Evolutionary conservation across 2,797 vertebrate species (phyloP).

Genomic region (Manis javanica): DNA sequence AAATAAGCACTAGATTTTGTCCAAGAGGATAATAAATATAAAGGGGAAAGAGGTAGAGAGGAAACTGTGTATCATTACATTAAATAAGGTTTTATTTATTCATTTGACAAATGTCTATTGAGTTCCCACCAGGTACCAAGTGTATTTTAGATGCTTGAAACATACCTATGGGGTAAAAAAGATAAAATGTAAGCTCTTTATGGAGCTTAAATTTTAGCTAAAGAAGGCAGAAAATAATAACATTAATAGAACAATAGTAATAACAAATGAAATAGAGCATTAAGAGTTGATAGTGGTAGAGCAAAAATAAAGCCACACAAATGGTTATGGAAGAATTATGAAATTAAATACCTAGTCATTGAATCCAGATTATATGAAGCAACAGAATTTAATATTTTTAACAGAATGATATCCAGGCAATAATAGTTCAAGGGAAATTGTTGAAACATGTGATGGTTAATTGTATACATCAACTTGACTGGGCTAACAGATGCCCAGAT

Average conservation of each 20-base stretch:
- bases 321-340: not conserved
- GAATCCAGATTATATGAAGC: not conserved
- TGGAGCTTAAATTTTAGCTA: not conserved
- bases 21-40: not conserved
- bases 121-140: not conserved
- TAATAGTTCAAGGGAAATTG: not conserved
- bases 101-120: not conserved
- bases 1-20: not conserved
- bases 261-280: not conserved
- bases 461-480: not conserved
- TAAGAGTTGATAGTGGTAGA: not conserved
- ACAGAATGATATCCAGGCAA: not conserved
- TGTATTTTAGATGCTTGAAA: constrained; percentile 11
- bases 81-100: not conserved
- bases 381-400: not conserved
- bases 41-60: not conserved
- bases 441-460: not conserved
- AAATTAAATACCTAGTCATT: not conserved
- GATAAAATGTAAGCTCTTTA: not conserved
- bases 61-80: not conserved
- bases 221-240: not conserved
- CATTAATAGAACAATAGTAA: not conserved
- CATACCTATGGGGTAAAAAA: not conserved
- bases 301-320: not conserved
- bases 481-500: not conserved